Percentiles rank a stretch among this genome's conserved stretches.
phyloP scores from a whole-genome alignment of 2,888 invertebrate species.

The Phasia obesa region DNA sequence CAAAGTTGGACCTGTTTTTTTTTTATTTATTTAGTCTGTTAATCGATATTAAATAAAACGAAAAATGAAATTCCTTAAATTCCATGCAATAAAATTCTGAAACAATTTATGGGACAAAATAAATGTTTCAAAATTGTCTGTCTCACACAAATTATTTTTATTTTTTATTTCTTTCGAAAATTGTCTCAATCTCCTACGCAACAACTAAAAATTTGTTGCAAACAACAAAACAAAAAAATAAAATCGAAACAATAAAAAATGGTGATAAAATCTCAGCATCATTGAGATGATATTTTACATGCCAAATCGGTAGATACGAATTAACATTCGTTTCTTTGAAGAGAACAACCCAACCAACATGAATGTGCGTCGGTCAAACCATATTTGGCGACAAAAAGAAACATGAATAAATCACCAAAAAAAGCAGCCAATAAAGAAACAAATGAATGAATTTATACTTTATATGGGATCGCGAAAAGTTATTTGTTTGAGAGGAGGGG shows the following conservation, averaged over 20 bases:
- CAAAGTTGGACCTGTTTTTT: slow-evolving; percentile 42
- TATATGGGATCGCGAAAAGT: slow-evolving; percentile 4
- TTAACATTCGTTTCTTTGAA: slow-evolving; percentile 17
- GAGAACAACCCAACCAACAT: not conserved
- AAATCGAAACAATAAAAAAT: slow-evolving; percentile 12
- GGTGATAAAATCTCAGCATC: slow-evolving; percentile 69
- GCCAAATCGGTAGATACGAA: slow-evolving; percentile 44
- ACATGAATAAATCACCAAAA: slow-evolving; percentile 66
- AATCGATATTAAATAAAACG: slow-evolving; percentile 25
- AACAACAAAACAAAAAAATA: slow-evolving; percentile 7
- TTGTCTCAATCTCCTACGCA: slow-evolving; percentile 61
- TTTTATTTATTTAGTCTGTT: slow-evolving; percentile 9
- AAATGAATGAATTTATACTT: slow-evolving; percentile 54
- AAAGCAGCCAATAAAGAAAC: slow-evolving; percentile 51
- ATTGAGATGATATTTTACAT: slow-evolving; percentile 69
- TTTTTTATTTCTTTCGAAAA: slow-evolving; percentile 15
- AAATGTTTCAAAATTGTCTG: slow-evolving; percentile 28
- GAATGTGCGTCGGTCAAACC: not conserved
- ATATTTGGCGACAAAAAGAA: slow-evolving; percentile 56
- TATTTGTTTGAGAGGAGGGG: slow-evolving; percentile 27
- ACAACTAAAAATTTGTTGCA: slow-evolving; percentile 61
- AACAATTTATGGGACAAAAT: slow-evolving; percentile 53
- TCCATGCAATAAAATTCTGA: slow-evolving; percentile 54
- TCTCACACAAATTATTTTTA: slow-evolving; percentile 19
- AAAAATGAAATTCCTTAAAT: slow-evolving; percentile 59